These are phyloP conservation scores for Aurelia sp. DNA, from an alignment of 30 jellyfish, hydroid and myxozoan genomes.

Conservation along the genomic window DNA sequence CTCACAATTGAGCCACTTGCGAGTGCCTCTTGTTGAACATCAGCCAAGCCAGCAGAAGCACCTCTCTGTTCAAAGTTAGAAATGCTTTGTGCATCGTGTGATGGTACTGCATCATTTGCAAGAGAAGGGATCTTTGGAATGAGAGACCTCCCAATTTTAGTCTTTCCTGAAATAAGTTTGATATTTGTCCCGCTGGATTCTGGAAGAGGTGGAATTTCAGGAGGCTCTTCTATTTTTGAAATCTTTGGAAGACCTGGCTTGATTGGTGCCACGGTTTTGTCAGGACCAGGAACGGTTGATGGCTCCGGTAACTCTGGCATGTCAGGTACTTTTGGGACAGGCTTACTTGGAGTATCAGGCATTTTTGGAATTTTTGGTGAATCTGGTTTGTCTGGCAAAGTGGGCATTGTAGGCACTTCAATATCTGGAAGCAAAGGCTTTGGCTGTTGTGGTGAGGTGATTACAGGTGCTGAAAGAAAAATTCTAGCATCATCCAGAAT, in stretches of 20 bases:
- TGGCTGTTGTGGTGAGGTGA: not conserved
- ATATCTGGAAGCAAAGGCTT: constrained; percentile 3
- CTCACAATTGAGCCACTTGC: too few species aligned
- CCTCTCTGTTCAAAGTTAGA: too few species aligned
- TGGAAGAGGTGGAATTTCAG: constrained; percentile 29
- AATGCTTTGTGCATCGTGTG: too few species aligned
- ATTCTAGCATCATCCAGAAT: too few species aligned
- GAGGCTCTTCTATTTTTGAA: not conserved
- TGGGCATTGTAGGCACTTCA: not conserved
- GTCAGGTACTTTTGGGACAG: constrained; percentile 29
- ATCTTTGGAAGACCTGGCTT: constrained; percentile 1
- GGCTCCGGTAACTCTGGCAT: constrained; percentile 14
- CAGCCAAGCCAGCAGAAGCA: too few species aligned
- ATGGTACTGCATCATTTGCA: not conserved
- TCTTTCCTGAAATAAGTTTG: not conserved
- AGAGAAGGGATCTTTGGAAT: not conserved
- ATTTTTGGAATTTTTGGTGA: not conserved
- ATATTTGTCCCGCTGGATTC: not conserved
- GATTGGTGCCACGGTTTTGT: not conserved
- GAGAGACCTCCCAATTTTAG: constrained; percentile 3
- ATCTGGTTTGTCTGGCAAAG: constrained; percentile 17
- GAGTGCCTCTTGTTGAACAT: too few species aligned
- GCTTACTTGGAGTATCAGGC: constrained; percentile 11
- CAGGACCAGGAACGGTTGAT: not conserved
- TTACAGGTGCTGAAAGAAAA: not conserved